These are phyloP conservation scores for Bilobella aurantiaca DNA, from an alignment of 1,140 invertebrate species.

Conservation along the genomic window DNA sequence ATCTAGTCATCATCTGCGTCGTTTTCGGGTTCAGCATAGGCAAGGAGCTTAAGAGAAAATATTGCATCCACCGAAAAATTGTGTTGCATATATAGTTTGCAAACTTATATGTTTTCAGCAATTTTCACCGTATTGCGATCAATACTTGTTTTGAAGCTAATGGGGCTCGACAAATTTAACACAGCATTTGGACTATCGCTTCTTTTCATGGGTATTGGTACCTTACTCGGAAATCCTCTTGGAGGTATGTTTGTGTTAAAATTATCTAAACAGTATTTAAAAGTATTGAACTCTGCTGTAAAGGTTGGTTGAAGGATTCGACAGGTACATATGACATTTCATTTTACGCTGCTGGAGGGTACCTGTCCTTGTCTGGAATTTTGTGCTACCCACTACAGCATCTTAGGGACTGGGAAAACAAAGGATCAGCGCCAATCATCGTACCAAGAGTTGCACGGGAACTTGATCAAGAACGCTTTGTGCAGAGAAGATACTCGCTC, in stretches of 20 bases:
- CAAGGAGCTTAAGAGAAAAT: too few species aligned
- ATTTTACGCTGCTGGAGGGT: slow-evolving; percentile 74
- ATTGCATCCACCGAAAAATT: not conserved
- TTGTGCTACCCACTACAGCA: slow-evolving; percentile 58
- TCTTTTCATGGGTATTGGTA: slow-evolving; percentile 25
- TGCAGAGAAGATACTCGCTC: not conserved
- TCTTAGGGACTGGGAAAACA: slow-evolving; percentile 38
- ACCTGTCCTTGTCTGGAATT: slow-evolving; percentile 70
- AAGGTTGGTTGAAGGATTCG: slow-evolving; percentile 68
- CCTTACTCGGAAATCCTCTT: slow-evolving; percentile 21
- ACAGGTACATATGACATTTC: slow-evolving; percentile 68
- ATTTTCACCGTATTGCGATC: slow-evolving; percentile 1
- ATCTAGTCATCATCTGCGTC: slow-evolving; percentile 3
- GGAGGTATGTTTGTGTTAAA: slow-evolving; percentile 12
- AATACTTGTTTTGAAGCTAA: slow-evolving; percentile 20
- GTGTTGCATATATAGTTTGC: not conserved
- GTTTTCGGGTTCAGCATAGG: slow-evolving; percentile 7
- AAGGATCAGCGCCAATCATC: not conserved
- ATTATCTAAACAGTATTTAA: not conserved
- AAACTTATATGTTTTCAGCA: not conserved
- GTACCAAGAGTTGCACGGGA: not conserved
- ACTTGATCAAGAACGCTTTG: not conserved
- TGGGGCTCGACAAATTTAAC: slow-evolving; percentile 26
- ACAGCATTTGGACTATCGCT: slow-evolving; percentile 27
- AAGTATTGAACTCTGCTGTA: slow-evolving; percentile 37